These are phyloP conservation scores for Limnothrissa miodon DNA, from an alignment of 2,113 vertebrate species.

Conservation along the genomic window DNA sequence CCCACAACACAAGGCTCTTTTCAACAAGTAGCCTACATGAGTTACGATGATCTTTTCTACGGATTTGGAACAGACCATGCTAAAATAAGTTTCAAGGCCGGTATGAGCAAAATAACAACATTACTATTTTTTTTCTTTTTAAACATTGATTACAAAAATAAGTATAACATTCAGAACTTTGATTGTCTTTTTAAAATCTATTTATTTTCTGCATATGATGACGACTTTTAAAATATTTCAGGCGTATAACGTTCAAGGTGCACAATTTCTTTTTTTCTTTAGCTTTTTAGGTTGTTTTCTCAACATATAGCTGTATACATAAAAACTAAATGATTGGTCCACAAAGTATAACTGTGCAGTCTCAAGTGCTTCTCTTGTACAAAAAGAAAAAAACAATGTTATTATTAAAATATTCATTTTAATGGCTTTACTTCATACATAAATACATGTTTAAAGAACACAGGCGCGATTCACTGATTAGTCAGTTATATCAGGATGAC, in stretches of 20 bases:
- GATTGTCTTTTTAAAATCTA: conserved; percentile 96
- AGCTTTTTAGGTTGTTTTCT: conserved; percentile 54
- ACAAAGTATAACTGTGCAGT: conserved; percentile 98
- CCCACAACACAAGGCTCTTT: conserved; percentile 15
- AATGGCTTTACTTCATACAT: conserved; percentile 99
- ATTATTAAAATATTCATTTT: conserved; percentile 99
- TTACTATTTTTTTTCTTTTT: conserved; percentile 83
- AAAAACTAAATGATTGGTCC: conserved; percentile 92
- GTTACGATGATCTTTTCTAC: neutral
- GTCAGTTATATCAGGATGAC: conserved; percentile 91
- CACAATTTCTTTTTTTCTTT: conserved; percentile 67
- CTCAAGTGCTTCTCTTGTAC: conserved; percentile 94
- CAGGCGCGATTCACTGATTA: conserved; percentile 91
- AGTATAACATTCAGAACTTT: conserved; percentile 97
- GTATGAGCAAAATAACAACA: conserved; percentile 86
- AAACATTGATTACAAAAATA: conserved; percentile 93
- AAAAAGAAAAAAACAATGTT: conserved; percentile 99
- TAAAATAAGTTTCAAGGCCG: conserved; percentile 88
- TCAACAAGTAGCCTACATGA: conserved; percentile 9
- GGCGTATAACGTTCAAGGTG: conserved; percentile 88
- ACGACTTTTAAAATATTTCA: conserved; percentile 89
- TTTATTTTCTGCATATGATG: conserved; percentile 87
- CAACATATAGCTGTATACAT: conserved; percentile 81
- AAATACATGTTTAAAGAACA: conserved; percentile 99
- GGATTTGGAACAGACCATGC: conserved; percentile 69